Evolutionary conservation across 92 coral and sea anemone species (phyloP).

Genomic region (Bergia puertoricense): DNA sequence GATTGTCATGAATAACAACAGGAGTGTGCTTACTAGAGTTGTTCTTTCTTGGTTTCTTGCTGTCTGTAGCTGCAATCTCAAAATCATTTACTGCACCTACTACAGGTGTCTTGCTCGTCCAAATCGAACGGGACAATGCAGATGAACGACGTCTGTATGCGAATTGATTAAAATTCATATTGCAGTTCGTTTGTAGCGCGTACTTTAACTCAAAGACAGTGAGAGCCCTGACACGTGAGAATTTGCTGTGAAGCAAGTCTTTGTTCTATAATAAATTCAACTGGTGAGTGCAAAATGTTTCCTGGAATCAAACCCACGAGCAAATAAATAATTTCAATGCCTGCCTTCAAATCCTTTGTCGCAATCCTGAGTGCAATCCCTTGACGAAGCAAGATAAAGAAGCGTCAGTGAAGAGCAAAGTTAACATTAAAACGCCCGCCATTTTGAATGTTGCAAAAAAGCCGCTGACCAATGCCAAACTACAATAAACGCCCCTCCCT

Average conservation of each 20-base stretch:
- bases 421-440: conserved; percentile 11
- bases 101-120: neutral
- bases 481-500: too few species aligned
- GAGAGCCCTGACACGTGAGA: conserved; percentile 8
- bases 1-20: too few species aligned
- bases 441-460: neutral
- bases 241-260: neutral
- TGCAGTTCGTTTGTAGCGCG: neutral
- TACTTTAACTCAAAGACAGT: neutral
- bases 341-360: neutral
- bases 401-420: neutral
- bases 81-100: neutral
- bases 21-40: neutral
- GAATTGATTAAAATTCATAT: conserved; percentile 24
- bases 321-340: neutral
- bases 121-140: neutral
- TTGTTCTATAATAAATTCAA: neutral
- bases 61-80: neutral
- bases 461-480: too few species aligned
- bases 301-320: neutral
- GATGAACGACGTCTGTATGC: conserved; percentile 29
- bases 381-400: neutral
- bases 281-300: neutral
- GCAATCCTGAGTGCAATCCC: neutral
- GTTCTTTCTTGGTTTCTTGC: neutral